A percentile compares a stretch with the other conserved stretches of the same genome.
Conservation (phyloP, 2,113 vertebrate genomes). For the Cololabis saira region DNA sequence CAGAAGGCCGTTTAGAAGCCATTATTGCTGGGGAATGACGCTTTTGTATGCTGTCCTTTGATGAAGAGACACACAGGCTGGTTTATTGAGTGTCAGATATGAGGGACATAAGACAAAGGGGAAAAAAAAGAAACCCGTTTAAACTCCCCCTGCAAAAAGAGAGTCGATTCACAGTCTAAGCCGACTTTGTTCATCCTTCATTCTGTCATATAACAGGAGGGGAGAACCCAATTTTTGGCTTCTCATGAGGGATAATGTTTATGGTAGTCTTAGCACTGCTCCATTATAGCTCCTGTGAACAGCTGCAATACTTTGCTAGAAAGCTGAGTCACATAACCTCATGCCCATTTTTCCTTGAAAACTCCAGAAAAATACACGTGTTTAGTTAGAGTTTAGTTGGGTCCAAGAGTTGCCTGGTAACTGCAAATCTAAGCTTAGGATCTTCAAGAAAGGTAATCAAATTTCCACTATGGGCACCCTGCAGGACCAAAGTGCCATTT, state of each 20-base stretch:
- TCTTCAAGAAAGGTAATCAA: conserved; percentile 69
- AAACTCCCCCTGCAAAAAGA: conserved; percentile 18
- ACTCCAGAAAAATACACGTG: conserved; percentile 19
- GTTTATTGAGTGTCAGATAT: conserved; percentile 48
- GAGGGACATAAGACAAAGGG: conserved; percentile 9
- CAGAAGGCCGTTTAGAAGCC: conserved; percentile 61
- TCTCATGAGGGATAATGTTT: conserved; percentile 22
- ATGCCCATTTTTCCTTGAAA: conserved; percentile 12
- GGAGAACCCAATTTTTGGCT: conserved; percentile 18
- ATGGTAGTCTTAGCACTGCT: conserved; percentile 16
- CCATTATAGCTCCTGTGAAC: conserved; percentile 27
- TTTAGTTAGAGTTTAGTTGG: conserved; percentile 26
- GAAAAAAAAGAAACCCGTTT: conserved; percentile 8
- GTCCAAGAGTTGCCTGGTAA: conserved; percentile 43
- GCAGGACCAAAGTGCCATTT: conserved; percentile 66
- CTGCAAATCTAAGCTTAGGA: conserved; percentile 57
- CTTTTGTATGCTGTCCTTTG: conserved; percentile 63
- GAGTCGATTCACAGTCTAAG: conserved; percentile 31
- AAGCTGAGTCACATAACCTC: conserved; percentile 38
- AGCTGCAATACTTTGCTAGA: conserved; percentile 25
- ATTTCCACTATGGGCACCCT: conserved; percentile 65
- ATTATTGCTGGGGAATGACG: conserved; percentile 66
- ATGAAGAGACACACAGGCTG: conserved; percentile 56
- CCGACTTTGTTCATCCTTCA: conserved; percentile 19
- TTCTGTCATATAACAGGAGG: conserved; percentile 36